Evolutionary conservation across 2,797 vertebrate genomes (phyloP), one percentile per base, ranked within the genome.

Genomic region (Natrix natrix): DNA sequence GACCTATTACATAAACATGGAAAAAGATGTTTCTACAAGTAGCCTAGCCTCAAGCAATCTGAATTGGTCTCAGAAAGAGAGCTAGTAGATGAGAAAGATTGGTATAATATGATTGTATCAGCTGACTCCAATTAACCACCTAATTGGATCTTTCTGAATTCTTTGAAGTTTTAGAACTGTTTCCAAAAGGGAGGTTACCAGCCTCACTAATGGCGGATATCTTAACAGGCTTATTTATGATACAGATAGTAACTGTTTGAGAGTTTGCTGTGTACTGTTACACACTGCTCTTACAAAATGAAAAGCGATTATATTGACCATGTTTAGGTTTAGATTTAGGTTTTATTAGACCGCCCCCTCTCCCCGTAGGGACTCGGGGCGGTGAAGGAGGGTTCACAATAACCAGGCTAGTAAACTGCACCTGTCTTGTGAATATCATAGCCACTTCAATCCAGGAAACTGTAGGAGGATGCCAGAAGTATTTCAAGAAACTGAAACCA

Each of bases 401-500:
- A 87, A n/a, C 5, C 26, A 55, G 83, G 20, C 48, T 66, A 63
- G 8, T 28, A 69, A 78, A 88, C 22, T 63, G 28, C 22, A 92
- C 24, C 57, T 66, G 57, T 63, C 37, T 6, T 86, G 57, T 55
- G 22, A 69, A 32, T 66, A 56, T 26, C 83, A 37, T 37, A 2
- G 28, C 26, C 86, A 63, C 5, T 20, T 91, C 28, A 91, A 91
- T 54, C 28, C 48, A 63, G 48, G 59, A 92, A 87, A 91, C 11
- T 61, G 0, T 61, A 57, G 74, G 37, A 88, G 11, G n/a, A 55
- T 43, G 54, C 56, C n/a, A 69, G 16, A 0, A 1, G 78, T 83
- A 56, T 60, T 86, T 87, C 63, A 92, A 55, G 5, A 0, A 0
- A 32, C 0, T 52, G 17, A 78, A 43, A 5, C 0, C 0, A 52